A percentile compares a stretch with the other conserved stretches of the same genome.
phyloP scores from a whole-genome alignment of 1,140 invertebrate genomes.

The Halesus radiatus region DNA sequence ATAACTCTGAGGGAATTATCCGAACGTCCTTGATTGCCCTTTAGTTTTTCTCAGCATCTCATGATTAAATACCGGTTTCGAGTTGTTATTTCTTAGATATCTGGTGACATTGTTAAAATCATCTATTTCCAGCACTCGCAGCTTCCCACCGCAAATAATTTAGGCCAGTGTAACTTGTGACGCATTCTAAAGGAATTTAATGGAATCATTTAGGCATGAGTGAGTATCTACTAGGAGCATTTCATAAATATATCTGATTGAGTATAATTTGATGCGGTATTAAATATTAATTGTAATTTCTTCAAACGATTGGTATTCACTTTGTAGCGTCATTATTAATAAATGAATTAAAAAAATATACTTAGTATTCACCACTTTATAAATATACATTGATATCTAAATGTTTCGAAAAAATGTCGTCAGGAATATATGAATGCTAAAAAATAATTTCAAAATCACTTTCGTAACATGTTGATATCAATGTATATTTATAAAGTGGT shows the following conservation, averaged over 20 bases:
- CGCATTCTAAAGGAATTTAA: neutral
- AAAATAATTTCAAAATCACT: no score
- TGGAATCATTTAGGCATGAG: neutral
- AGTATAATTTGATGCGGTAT: neutral
- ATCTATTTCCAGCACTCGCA: neutral
- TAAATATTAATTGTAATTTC: neutral
- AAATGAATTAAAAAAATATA: no score
- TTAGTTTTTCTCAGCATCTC: neutral
- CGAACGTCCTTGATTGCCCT: neutral
- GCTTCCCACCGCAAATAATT: neutral
- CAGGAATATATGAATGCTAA: no score
- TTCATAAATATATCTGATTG: neutral
- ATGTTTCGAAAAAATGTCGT: no score
- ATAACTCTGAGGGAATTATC: neutral
- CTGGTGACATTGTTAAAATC: neutral
- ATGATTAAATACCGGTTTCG: neutral
- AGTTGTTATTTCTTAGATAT: neutral
- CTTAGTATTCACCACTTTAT: no score
- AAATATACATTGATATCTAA: no score
- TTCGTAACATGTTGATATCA: no score
- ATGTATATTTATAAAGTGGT: no score
- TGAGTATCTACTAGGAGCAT: no score
- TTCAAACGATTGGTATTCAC: no score
- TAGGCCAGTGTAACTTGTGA: neutral
- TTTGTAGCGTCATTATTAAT: no score